These are phyloP conservation scores for Trachymyrmex septentrionalis DNA, from an alignment of 1,140 invertebrate genomes.

Conservation along the genomic window DNA sequence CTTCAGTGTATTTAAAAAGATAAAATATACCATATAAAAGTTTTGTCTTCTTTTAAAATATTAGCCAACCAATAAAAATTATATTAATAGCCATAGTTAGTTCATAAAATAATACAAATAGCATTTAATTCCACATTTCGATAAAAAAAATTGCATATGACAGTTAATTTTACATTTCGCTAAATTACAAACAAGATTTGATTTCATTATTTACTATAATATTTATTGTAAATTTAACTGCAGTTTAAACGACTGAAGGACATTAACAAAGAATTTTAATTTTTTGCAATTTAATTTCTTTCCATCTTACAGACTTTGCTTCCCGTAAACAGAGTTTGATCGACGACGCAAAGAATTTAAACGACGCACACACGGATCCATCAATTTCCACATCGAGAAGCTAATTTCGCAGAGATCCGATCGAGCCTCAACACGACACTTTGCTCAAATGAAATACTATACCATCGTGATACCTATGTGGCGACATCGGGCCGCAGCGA, in stretches of 20 bases:
- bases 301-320: background rate
- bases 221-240: background rate
- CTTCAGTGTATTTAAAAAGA: background rate
- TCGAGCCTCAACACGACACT: background rate
- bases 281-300: slow-evolving; percentile 1
- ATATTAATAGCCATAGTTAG: background rate
- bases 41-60: background rate
- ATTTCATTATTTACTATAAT: background rate
- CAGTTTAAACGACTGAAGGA: background rate
- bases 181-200: background rate
- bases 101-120: background rate
- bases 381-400: background rate
- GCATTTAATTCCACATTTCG: too few relatives aligned
- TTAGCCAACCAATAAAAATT: background rate
- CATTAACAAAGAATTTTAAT: background rate
- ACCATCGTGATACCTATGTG: slow-evolving; percentile 50
- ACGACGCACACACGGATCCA: background rate
- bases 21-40: background rate
- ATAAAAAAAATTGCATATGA: background rate
- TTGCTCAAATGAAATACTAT: slow-evolving; percentile 35
- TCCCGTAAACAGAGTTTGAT: slow-evolving; percentile 15
- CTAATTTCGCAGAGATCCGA: slow-evolving; percentile 10
- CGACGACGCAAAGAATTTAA: background rate
- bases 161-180: background rate
- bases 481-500: slow-evolving; percentile 3